Evolutionary conservation across 2,888 invertebrate species (phyloP).

Genomic region (Aphodius sticticus): DNA sequence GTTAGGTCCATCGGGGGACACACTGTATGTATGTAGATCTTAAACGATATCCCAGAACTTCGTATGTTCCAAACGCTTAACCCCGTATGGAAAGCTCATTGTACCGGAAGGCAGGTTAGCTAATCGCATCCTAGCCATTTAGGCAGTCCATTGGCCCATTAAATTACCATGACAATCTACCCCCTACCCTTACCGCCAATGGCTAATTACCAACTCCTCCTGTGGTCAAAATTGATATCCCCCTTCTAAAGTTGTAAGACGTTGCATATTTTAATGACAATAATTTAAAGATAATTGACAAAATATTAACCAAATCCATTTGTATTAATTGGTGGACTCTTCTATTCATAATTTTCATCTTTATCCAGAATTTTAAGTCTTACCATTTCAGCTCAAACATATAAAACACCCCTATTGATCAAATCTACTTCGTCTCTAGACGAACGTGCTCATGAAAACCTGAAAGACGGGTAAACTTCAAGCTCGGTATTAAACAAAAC

Average conservation of each 20-base stretch:
- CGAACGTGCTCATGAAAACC: background rate
- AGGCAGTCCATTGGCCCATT: background rate
- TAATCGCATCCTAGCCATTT: background rate
- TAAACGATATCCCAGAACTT: background rate
- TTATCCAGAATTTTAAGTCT: too few species aligned
- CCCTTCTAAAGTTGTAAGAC: too few species aligned
- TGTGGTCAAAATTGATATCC: background rate
- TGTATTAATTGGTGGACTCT: too few species aligned
- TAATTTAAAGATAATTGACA: too few species aligned
- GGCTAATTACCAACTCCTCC: background rate
- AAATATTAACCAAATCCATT: too few species aligned
- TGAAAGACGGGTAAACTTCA: background rate
- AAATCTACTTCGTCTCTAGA: background rate
- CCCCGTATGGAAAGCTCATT: background rate
- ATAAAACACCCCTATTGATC: background rate
- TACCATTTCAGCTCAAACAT: background rate
- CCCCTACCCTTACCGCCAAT: background rate
- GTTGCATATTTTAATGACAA: too few species aligned
- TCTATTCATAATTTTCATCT: too few species aligned
- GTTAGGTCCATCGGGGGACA: too few species aligned
- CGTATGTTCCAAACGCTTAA: background rate
- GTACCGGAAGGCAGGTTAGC: background rate
- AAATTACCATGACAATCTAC: background rate
- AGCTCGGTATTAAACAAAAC: background rate
- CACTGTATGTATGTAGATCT: background rate